Conservation (phyloP, 2,888 invertebrate species). For the Enchytraeus crypticus region DNA sequence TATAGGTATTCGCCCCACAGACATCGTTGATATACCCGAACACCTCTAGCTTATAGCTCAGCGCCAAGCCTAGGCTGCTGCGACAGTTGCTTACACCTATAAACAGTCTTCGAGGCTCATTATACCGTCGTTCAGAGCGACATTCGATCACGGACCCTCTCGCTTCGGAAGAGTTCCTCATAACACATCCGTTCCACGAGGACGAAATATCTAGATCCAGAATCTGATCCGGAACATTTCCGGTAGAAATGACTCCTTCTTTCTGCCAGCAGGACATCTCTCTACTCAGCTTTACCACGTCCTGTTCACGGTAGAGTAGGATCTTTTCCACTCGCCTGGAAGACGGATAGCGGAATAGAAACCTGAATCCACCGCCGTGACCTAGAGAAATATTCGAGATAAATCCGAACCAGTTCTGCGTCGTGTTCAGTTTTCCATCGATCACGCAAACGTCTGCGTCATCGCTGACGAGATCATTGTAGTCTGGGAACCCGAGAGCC, state of each 20-base stretch:
- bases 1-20: too few species aligned
- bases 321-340: conserved; percentile 20
- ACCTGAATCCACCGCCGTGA: conserved; percentile 23
- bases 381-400: conserved; percentile 22
- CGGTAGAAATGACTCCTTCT: conserved; percentile 21
- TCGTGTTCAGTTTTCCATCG: conserved; percentile 23
- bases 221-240: conserved; percentile 19
- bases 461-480: background rate
- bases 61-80: conserved; percentile 15
- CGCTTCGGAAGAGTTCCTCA: conserved; percentile 12
- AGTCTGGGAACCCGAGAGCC: background rate
- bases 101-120: conserved; percentile 12
- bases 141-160: conserved; percentile 15
- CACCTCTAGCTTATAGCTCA: conserved; percentile 24
- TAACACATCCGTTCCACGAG: conserved; percentile 27
- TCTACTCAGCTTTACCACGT: conserved; percentile 13
- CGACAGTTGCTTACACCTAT: conserved; percentile 27
- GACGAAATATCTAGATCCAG: conserved; percentile 20
- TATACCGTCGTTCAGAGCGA: conserved; percentile 17
- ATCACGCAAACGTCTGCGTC: conserved; percentile 15
- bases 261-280: conserved; percentile 22
- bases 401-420: conserved; percentile 25
- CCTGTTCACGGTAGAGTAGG: conserved; percentile 22
- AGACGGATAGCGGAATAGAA: conserved; percentile 21
- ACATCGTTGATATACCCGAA: conserved; percentile 18